phyloP scores from a whole-genome alignment of 1,140 invertebrate genomes.

The Lepidurus couesii region DNA sequence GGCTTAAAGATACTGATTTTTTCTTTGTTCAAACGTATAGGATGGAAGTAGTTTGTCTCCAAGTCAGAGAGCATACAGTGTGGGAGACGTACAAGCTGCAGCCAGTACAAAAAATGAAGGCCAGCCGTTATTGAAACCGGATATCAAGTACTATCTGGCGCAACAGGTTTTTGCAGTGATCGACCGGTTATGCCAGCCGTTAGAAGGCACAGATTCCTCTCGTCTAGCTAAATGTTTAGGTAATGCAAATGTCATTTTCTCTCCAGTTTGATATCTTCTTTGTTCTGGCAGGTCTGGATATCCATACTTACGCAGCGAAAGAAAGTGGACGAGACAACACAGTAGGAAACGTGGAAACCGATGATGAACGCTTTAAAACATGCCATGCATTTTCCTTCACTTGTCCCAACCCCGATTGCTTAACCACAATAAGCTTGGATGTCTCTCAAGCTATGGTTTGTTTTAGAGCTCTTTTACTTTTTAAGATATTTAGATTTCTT shows the following conservation, averaged over 20 bases:
- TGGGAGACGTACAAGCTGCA: constrained; percentile 73
- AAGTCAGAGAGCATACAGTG: constrained; percentile 89
- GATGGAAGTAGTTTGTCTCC: constrained; percentile 71
- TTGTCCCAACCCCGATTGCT: constrained; percentile 47
- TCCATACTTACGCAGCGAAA: constrained; percentile 47
- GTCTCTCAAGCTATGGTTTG: constrained; percentile 42
- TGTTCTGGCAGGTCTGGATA: constrained; percentile 47
- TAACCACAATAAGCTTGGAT: constrained; percentile 46
- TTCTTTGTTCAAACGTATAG: constrained; percentile 37
- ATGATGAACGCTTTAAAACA: constrained; percentile 67
- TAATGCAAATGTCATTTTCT: constrained; percentile 30
- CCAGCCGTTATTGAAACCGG: constrained; percentile 57
- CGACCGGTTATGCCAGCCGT: constrained; percentile 86
- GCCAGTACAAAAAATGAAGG: constrained; percentile 48
- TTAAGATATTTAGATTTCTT: constrained; percentile 25
- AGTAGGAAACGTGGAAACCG: constrained; percentile 48
- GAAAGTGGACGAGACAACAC: constrained; percentile 51
- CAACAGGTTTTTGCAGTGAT: constrained; percentile 92
- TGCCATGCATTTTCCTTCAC: constrained; percentile 55
- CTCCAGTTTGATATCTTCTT: not conserved
- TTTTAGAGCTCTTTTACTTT: constrained; percentile 32
- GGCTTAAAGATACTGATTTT: no score
- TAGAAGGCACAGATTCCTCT: constrained; percentile 85
- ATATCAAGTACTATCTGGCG: constrained; percentile 74
- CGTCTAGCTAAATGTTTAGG: constrained; percentile 86